Evolutionary conservation across 2,888 invertebrate genomes (phyloP).

Genomic region (Suillia variegata): DNA sequence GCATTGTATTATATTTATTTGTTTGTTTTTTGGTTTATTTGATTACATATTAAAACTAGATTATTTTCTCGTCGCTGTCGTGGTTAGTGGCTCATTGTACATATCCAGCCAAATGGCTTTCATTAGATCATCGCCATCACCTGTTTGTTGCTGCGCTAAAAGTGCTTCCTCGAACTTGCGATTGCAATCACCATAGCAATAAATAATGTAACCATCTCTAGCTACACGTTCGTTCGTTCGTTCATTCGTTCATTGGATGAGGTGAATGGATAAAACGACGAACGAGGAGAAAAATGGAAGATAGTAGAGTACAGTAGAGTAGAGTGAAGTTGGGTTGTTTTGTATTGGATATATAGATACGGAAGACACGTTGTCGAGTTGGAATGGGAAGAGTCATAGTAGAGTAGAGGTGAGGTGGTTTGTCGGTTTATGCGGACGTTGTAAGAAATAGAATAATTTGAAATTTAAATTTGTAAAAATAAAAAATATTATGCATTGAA

Average conservation of each 20-base stretch:
- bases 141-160: slow-evolving; percentile 59
- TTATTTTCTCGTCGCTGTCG: slow-evolving; percentile 25
- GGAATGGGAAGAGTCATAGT: not conserved
- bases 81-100: slow-evolving; percentile 60
- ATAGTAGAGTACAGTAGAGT: slow-evolving; percentile 22
- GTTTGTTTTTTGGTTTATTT: not conserved
- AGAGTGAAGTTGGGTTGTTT: slow-evolving; percentile 6
- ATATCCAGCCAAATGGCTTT: slow-evolving; percentile 63
- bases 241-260: too few species aligned
- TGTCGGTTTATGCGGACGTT: not conserved
- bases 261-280: too few species aligned
- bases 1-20: not conserved
- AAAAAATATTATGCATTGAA: not conserved
- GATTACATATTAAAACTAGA: not conserved
- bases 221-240: too few species aligned
- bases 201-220: slow-evolving; percentile 62
- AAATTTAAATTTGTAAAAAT: slow-evolving; percentile 2
- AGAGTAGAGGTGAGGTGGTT: not conserved
- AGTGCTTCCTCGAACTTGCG: slow-evolving; percentile 61
- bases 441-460: not conserved
- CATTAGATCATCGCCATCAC: slow-evolving; percentile 62
- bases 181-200: slow-evolving; percentile 62
- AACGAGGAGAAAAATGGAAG: too few species aligned
- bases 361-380: slow-evolving; percentile 10
- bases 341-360: not conserved